phyloP scores from a whole-genome alignment of 2,113 vertebrate species.

The Sinosuthora webbiana region DNA sequence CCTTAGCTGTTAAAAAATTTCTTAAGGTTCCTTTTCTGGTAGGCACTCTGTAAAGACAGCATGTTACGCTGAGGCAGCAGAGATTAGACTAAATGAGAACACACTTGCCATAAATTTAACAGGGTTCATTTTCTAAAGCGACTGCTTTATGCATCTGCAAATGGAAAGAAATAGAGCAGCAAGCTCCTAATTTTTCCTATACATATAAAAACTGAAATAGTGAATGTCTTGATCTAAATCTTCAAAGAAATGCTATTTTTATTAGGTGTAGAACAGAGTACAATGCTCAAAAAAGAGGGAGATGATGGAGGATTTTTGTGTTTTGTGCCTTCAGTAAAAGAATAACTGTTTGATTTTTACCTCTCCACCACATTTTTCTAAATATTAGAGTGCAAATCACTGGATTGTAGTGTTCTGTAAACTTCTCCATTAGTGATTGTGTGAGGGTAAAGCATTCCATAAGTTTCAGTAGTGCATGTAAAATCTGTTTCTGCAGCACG shows the following conservation, averaged over 20 bases:
- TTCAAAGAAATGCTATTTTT: conserved; percentile 53
- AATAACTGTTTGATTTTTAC: not conserved
- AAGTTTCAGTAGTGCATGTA: not conserved
- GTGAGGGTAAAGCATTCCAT: not conserved
- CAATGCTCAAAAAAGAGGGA: not conserved
- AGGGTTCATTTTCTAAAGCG: conserved; percentile 74
- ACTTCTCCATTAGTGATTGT: not conserved
- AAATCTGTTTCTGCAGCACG: not conserved
- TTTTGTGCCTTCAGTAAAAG: conserved; percentile 16
- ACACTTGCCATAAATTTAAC: conserved; percentile 71
- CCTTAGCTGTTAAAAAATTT: conserved; percentile 25
- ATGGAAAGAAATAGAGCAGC: conserved; percentile 66
- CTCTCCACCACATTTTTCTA: not conserved
- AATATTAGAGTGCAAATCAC: not conserved
- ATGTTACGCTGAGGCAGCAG: conserved; percentile 68
- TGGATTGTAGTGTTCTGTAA: not conserved
- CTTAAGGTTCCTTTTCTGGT: conserved; percentile 26
- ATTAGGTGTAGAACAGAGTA: conserved; percentile 29
- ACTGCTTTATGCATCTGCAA: conserved; percentile 74
- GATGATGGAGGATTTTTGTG: not conserved
- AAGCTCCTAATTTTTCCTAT: conserved; percentile 43
- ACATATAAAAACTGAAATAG: conserved; percentile 43
- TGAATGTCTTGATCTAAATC: conserved; percentile 53
- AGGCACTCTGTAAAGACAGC: conserved; percentile 24
- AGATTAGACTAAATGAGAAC: conserved; percentile 74